phyloP scores from a whole-genome alignment of 2,888 invertebrate genomes.

The Stratiomys singularior region DNA sequence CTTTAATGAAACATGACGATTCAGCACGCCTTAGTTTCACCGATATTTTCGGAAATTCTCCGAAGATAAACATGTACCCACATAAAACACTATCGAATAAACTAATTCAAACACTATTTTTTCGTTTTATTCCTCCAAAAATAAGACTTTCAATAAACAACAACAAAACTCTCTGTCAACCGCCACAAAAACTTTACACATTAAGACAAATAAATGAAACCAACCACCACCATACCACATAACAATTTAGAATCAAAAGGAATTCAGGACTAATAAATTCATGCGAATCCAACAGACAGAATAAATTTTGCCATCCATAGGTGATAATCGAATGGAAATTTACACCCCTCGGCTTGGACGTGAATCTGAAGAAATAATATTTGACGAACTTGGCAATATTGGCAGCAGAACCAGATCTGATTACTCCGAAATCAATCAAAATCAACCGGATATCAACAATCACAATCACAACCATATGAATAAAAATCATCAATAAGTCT shows the following conservation, averaged over 20 bases:
- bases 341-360: conserved; percentile 60
- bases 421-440: conserved; percentile 35
- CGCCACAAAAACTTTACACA: no score
- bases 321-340: conserved; percentile 38
- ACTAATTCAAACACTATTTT: no score
- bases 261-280: no score
- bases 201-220: no score
- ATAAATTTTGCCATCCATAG: background rate
- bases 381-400: conserved; percentile 48
- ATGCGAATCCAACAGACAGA: no score
- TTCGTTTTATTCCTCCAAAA: no score
- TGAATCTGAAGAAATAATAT: conserved; percentile 58
- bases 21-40: no score
- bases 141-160: no score
- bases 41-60: no score
- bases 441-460: conserved; percentile 9
- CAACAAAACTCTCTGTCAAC: no score
- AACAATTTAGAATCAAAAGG: no score
- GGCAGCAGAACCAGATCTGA: conserved; percentile 40
- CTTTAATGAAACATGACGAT: background rate
- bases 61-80: background rate
- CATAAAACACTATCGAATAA: background rate
- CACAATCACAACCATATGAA: conserved; percentile 14
- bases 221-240: no score
- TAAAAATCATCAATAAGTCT: background rate